phyloP scores from a whole-genome alignment of 2,888 invertebrate genomes.

The Volucella zonaria region DNA sequence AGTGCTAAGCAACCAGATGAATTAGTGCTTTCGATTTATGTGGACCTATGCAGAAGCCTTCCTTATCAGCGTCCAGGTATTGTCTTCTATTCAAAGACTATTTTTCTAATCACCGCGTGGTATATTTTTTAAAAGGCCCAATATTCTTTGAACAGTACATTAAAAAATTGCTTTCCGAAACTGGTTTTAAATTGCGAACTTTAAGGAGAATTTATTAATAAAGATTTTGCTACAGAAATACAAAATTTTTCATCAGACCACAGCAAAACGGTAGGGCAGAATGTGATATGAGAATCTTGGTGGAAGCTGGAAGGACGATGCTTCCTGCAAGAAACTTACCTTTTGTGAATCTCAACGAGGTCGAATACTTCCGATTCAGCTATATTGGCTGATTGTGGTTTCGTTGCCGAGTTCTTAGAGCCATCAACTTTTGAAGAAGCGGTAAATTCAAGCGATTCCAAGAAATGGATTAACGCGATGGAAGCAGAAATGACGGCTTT shows the following conservation, averaged over 20 bases:
- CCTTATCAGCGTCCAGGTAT: background rate
- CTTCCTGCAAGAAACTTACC: conserved; percentile 9
- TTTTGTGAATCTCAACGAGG: background rate
- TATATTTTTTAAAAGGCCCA: background rate
- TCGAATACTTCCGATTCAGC: too few species aligned
- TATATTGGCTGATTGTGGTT: too few species aligned
- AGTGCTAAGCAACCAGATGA: background rate
- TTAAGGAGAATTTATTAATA: background rate
- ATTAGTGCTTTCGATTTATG: background rate
- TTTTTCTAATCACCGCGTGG: background rate
- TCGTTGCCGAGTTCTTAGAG: too few species aligned
- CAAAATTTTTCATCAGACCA: conserved; percentile 2
- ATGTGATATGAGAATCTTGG: background rate
- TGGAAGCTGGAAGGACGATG: background rate
- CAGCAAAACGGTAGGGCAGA: background rate
- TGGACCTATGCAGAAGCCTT: background rate
- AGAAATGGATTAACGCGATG: conserved; percentile 63
- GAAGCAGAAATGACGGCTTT: too few species aligned
- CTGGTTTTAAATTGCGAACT: background rate
- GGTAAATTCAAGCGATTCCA: background rate
- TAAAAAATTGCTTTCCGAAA: background rate
- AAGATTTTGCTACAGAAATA: background rate
- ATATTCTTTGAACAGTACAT: background rate
- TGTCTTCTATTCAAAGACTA: background rate
- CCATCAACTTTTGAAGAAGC: too few species aligned